A percentile compares a stretch with the other conserved stretches of the same genome.
Evolutionary conservation across 2,113 vertebrate species (phyloP).

Genomic region (Odocoileus virginianus): DNA sequence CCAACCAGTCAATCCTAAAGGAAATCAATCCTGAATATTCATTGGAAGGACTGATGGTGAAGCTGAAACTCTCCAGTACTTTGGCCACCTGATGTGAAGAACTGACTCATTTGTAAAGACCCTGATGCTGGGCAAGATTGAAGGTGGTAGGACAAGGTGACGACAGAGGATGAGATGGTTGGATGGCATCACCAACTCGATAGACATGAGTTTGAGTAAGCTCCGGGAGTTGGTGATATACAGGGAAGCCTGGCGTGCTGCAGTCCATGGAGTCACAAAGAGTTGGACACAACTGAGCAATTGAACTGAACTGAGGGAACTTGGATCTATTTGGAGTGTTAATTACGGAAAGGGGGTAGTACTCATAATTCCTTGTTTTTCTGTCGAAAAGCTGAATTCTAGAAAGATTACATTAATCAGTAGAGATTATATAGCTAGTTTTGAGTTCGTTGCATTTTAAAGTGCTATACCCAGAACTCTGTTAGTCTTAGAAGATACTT

Average conservation of each 20-base stretch:
- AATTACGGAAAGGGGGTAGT: too few species aligned
- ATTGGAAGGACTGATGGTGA: not conserved
- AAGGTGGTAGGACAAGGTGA: not conserved
- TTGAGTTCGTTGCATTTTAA: too few species aligned
- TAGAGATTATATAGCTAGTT: too few species aligned
- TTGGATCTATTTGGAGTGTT: too few species aligned
- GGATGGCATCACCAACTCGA: not conserved
- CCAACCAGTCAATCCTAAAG: not conserved
- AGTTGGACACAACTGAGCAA: fast-evolving
- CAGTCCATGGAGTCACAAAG: not conserved
- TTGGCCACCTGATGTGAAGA: not conserved
- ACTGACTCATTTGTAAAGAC: not conserved
- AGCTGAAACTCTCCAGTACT: not conserved
- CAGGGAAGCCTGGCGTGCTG: not conserved
- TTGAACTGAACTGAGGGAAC: not conserved
- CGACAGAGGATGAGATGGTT: not conserved
- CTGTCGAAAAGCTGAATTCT: too few species aligned
- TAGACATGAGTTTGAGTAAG: not conserved
- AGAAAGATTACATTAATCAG: too few species aligned
- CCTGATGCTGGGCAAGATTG: not conserved
- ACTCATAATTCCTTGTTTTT: too few species aligned
- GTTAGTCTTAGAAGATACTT: too few species aligned
- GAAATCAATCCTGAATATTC: not conserved
- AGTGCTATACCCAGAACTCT: too few species aligned
- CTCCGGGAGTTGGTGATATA: not conserved